Base-by-base conservation (phyloP, 2,113 vertebrate species). In the Antennarius striatus region DNA sequence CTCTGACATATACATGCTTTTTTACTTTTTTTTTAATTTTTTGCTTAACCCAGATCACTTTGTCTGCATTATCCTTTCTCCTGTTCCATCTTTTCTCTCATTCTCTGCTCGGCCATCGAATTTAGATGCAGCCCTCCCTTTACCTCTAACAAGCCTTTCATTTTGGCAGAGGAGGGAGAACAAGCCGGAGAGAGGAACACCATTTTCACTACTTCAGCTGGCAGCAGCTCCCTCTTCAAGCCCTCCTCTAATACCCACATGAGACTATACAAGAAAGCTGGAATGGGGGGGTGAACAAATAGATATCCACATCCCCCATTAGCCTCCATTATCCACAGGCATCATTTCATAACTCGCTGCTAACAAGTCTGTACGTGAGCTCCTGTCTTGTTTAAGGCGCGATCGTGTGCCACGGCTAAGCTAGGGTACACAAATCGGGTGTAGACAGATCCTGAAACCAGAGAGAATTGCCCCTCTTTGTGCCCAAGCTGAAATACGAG, bases 141-240 rank as follows among this genome's bases (percentile, higher is more conserved):
- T 79, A 68, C 72, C 75, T 77, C 76, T 91, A 92, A 92, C 91
- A 86, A 91, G 87, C 71, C 80, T 83, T 83, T 77, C 82, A 65
- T 86, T 90, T 88, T 92, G 84, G 88, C 89, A 90, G 83, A 57
- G 70, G 70, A 76, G 82, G 63, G 63, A 71, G 73, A 72, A 71
- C 73, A 71, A 83, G 66, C 76, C 56, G 79, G 76, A 48, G 71
- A 75, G 77, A 68, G 61, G 77, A 82, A 70, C 72, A 68, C 58
- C 73, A 73, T 83, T 84, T 82, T 70, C 77, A 83, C 78, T 83
- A 73, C 83, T 88, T 86, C 73, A 77, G 72, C 79, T 84, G 81
- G 85, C 76, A 75, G 79, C 68, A 53, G 75, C 55, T 80, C 55
- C 77, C 81, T 73, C 77, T 84, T 61, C 10, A 88, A 74, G 65